A percentile compares a stretch with the other conserved stretches of the same genome.
Conservation (phyloP, 2,888 invertebrate genomes). For the Agrochola lychnidis region DNA sequence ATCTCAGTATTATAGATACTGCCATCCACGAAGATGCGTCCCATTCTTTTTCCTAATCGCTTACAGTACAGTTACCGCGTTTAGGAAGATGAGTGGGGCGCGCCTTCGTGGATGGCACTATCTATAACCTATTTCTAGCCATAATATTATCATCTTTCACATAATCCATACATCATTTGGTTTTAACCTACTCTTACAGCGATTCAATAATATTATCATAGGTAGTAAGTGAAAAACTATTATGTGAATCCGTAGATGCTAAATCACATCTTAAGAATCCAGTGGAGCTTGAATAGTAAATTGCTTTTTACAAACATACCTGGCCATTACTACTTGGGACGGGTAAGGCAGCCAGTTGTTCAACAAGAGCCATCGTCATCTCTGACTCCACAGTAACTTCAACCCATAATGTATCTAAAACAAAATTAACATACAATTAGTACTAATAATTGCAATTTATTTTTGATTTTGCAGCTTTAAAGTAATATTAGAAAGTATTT, state of each 20-base stretch:
- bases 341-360: slow-evolving; percentile 92
- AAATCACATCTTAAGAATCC: not conserved
- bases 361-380: slow-evolving; percentile 95
- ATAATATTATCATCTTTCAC: not conserved
- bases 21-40: too few relatives aligned
- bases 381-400: slow-evolving; percentile 95
- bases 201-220: not conserved
- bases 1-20: too few relatives aligned
- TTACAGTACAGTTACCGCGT: too few relatives aligned
- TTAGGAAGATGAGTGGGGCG: too few relatives aligned
- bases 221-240: not conserved
- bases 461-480: slow-evolving; percentile 2
- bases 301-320: slow-evolving; percentile 67
- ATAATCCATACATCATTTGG: not conserved
- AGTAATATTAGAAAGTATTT: slow-evolving; percentile 4
- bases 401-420: slow-evolving; percentile 95
- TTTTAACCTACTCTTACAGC: not conserved
- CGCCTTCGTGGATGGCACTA: too few relatives aligned
- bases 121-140: not conserved
- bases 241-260: not conserved
- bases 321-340: slow-evolving; percentile 85
- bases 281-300: not conserved
- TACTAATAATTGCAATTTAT: slow-evolving; percentile 5
- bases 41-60: too few relatives aligned
- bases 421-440: slow-evolving; percentile 24